Evolutionary conservation across 2,888 invertebrate genomes (phyloP), one percentile per base, ranked within the genome.

Genomic region (Hirtodrosophila alboralis): DNA sequence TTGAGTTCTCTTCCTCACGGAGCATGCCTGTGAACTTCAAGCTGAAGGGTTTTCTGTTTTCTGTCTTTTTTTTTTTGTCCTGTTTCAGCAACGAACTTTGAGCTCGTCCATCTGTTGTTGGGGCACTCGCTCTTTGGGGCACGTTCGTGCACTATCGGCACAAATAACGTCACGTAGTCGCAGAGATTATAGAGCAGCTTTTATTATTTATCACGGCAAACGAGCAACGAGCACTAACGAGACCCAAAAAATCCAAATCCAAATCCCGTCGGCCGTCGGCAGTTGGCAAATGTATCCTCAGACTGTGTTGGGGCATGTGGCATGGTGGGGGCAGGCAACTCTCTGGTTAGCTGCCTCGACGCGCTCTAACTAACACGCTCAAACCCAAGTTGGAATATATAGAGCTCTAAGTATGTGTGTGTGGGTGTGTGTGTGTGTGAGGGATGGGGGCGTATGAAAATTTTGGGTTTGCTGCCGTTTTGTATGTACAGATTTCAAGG

Each of bases 121-220:
- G 18, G 3, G 8, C 23, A 5, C 23, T 37, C 21, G 61, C 80
- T 79, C 85, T n/a, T n/a, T n/a, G 76, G 65, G 67, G 86, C 69
- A 87, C 88, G 88, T 88, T 83, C 87, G 70, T 86, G 75, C 85
- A 87, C 84, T 89, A 88, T 86, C 87, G 87, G 88, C 84, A 87
- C 86, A 89, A 87, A 90, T 89, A 89, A 87, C 88, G 88, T 89
- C 89, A 89, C 90, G 89, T 90, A 89, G 83, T 76, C 85, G 89
- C 89, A 90, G 87, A 89, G 89, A 89, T 90, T 90, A 90, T 88
- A 87, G 87, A 87, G 87, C 85, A 84, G 84, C 77, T 85, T 85
- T 87, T 87, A 87, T 87, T 87, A 87, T 87, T 87, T 87, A 87
- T 87, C 87, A 86, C 83, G 71, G 85, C 75, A 67, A 86, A 69